These are phyloP conservation scores for Nixonia krombeini DNA, from an alignment of 1,140 invertebrate species.

Conservation along the genomic window DNA sequence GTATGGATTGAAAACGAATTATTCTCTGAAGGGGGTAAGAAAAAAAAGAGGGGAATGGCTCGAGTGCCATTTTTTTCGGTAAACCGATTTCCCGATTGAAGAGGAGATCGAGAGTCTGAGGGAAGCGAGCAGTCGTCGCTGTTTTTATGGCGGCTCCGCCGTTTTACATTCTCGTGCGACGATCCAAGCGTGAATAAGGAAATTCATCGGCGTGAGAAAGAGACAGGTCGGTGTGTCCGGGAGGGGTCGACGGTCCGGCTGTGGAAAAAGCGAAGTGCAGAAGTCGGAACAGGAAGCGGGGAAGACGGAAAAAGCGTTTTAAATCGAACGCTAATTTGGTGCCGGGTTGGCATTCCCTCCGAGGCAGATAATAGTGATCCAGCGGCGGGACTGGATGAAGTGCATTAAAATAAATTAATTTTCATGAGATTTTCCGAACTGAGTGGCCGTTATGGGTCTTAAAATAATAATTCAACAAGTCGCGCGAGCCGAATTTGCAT, in stretches of 20 bases:
- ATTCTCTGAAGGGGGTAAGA: conserved; percentile 28
- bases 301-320: conserved; percentile 45
- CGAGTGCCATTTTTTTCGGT: too few species aligned
- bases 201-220: conserved; percentile 6
- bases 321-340: conserved; percentile 56
- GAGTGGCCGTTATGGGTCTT: conserved; percentile 63
- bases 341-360: conserved; percentile 40
- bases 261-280: not conserved
- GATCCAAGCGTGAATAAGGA: conserved; percentile 12
- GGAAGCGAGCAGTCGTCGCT: too few species aligned
- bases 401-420: conserved; percentile 68
- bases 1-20: too few species aligned
- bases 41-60: conserved; percentile 15
- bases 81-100: too few species aligned
- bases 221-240: too few species aligned
- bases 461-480: conserved; percentile 68
- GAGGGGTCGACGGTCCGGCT: conserved; percentile 2
- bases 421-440: conserved; percentile 64
- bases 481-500: conserved; percentile 60
- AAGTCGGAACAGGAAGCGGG: conserved; percentile 11
- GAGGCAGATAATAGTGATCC: conserved; percentile 49
- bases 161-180: too few species aligned
- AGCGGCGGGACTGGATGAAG: conserved; percentile 52
- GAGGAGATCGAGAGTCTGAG: too few species aligned
- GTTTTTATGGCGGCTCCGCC: too few species aligned